Evolutionary conservation across 2,113 vertebrate genomes (phyloP).

Genomic region (Rhinopomastus cyanomelas): DNA sequence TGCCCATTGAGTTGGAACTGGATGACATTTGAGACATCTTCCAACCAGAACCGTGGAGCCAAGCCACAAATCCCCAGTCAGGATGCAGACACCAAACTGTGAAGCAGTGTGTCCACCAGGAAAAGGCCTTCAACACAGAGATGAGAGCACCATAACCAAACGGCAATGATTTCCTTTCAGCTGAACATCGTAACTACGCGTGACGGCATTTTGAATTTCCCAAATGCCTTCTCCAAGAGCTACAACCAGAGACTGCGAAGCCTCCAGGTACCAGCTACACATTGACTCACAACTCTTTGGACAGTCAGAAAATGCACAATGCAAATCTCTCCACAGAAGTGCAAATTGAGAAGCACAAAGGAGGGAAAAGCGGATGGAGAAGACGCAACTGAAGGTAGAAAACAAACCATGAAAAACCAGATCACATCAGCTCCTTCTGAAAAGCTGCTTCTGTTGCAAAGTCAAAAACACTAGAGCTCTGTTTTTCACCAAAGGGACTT

Average conservation of each 20-base stretch:
- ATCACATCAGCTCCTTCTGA: background rate
- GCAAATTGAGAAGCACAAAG: background rate
- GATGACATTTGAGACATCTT: too few relatives aligned
- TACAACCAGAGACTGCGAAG: background rate
- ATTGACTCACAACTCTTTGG: background rate
- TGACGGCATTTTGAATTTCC: background rate
- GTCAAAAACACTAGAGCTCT: background rate
- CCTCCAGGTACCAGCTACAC: accelerated
- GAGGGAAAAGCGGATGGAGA: background rate
- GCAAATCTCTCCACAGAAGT: background rate
- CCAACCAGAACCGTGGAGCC: background rate
- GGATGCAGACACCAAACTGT: background rate
- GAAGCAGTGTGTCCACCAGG: accelerated
- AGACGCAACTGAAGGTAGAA: background rate
- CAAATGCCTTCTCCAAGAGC: background rate
- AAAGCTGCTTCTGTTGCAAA: background rate
- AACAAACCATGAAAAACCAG: background rate
- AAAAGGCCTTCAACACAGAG: background rate
- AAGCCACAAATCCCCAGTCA: background rate
- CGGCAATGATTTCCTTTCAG: background rate
- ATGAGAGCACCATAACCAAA: background rate
- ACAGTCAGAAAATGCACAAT: background rate
- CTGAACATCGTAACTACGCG: background rate
- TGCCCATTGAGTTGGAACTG: too few relatives aligned
- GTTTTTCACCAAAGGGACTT: too few relatives aligned